Conservation (phyloP, 2,113 vertebrate genomes). For the Oriolus oriolus region DNA sequence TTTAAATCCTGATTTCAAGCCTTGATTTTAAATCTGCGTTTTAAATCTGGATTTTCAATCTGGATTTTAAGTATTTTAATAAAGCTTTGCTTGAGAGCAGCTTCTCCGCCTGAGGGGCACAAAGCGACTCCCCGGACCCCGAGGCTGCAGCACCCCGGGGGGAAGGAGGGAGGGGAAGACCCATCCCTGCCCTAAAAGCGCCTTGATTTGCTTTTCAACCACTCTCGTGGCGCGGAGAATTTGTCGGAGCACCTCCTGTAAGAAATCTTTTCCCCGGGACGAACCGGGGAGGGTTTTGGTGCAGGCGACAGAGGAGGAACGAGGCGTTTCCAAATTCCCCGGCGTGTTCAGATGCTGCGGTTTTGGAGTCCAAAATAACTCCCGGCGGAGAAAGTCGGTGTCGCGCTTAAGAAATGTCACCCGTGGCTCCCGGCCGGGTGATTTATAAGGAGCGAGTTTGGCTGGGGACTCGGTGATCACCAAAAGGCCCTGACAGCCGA, state of each 20-base stretch:
- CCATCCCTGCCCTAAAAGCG: too few relatives aligned
- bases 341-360: not conserved
- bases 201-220: not conserved
- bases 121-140: not conserved
- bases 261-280: not conserved
- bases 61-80: not conserved
- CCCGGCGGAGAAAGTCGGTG: not conserved
- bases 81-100: not conserved
- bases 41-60: not conserved
- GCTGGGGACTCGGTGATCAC: not conserved
- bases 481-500: not conserved
- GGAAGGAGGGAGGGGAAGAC: accelerated
- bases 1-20: not conserved
- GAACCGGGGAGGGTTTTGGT: not conserved
- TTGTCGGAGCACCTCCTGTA: not conserved
- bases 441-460: not conserved
- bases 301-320: not conserved
- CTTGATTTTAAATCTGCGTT: not conserved
- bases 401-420: not conserved
- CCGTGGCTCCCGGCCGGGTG: not conserved
- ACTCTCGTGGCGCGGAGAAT: not conserved
- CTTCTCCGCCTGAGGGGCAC: not conserved
- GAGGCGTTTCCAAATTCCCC: not conserved
- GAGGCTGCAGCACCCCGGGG: not conserved
- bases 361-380: not conserved